Conservation (phyloP, 2,113 vertebrate species). For the Phrynosoma platyrhinos region DNA sequence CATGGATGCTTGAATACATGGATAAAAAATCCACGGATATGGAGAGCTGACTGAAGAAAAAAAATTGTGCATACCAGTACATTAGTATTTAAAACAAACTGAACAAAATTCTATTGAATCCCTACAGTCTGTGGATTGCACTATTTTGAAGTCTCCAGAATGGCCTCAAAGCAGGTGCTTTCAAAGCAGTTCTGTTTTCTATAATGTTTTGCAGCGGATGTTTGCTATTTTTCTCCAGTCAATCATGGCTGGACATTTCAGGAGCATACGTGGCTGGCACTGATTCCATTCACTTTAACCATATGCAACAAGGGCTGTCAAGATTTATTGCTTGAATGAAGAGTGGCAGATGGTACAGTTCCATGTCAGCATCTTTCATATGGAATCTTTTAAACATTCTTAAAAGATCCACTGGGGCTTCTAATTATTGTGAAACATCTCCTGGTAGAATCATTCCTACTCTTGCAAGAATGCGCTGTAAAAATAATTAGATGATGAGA, state of each 20-base stretch:
- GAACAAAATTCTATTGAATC: neutral
- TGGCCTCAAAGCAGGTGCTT: neutral
- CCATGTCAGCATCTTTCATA: slow-evolving; percentile 77
- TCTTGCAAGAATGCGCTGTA: slow-evolving; percentile 81
- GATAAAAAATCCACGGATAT: too few species aligned
- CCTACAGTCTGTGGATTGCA: neutral
- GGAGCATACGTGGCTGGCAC: slow-evolving; percentile 74
- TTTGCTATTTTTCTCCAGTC: slow-evolving; percentile 59
- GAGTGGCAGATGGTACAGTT: slow-evolving; percentile 72
- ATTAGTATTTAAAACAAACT: neutral
- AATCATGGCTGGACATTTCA: slow-evolving; percentile 58
- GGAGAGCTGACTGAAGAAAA: neutral
- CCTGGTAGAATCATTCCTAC: slow-evolving; percentile 79
- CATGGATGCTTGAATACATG: too few species aligned
- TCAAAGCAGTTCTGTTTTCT: slow-evolving; percentile 27
- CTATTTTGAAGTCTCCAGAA: neutral
- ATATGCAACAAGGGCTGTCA: slow-evolving; percentile 80
- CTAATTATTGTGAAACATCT: slow-evolving; percentile 86
- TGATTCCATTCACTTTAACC: slow-evolving; percentile 79
- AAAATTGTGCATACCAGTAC: neutral
- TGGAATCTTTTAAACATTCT: slow-evolving; percentile 84
- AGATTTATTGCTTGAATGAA: slow-evolving; percentile 76
- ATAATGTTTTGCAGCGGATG: slow-evolving; percentile 39
- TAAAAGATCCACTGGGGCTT: slow-evolving; percentile 83
- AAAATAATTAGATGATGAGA: slow-evolving; percentile 87